Percentiles rank a stretch among this genome's conserved stretches.
Conservation (phyloP, 1,140 invertebrate genomes). For the Saccostrea echinata region DNA sequence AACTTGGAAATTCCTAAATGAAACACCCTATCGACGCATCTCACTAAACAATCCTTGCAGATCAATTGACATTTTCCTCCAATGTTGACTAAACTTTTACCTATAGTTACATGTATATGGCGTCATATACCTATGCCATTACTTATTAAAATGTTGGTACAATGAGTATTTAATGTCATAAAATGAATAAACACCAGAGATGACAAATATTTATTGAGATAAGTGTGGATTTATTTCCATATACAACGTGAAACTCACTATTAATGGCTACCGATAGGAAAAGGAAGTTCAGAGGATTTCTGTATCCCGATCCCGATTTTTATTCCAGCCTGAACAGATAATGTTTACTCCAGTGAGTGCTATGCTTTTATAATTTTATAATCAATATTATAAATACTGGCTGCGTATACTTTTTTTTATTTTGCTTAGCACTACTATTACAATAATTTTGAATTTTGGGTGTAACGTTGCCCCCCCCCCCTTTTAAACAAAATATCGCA, state of each 20-base stretch:
- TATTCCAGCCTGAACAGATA: too few relatives aligned
- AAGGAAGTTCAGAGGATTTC: neutral
- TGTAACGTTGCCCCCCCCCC: too few relatives aligned
- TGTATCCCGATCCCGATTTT: neutral
- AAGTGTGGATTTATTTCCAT: neutral
- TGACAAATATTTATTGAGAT: slow-evolving; percentile 1
- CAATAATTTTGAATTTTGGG: too few relatives aligned
- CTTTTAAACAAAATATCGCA: too few relatives aligned
- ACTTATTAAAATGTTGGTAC: neutral
- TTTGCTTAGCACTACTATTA: too few relatives aligned
- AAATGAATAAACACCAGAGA: neutral
- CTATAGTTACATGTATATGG: neutral
- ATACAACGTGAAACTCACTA: slow-evolving; percentile 34
- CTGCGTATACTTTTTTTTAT: too few relatives aligned
- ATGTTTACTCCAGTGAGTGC: too few relatives aligned
- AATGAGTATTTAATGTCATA: neutral
- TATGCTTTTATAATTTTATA: too few relatives aligned
- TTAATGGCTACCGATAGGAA: slow-evolving; percentile 30
- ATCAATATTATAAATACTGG: too few relatives aligned
- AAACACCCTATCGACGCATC: neutral
- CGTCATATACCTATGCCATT: neutral
- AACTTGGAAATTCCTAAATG: neutral
- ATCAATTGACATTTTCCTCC: neutral
- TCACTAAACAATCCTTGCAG: neutral
- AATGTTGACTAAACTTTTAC: neutral